Conservation (phyloP, 2,113 vertebrate species). For the Riparia riparia region DNA sequence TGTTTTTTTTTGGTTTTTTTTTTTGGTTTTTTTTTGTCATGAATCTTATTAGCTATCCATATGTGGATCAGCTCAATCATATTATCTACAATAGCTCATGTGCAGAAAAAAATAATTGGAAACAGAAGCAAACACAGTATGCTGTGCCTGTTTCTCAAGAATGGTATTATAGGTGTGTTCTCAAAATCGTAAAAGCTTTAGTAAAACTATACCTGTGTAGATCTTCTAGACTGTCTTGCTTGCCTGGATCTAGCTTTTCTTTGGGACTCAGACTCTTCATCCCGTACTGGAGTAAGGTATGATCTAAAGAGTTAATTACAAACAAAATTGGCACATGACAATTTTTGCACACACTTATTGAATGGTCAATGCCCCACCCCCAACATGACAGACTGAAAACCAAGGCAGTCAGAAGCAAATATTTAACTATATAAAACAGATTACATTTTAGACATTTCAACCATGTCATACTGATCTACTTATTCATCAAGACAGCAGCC, state of each 20-base stretch:
- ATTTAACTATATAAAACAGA: neutral
- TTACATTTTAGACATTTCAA: neutral
- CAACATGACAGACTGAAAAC: neutral
- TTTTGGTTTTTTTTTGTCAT: neutral
- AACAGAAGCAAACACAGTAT: neutral
- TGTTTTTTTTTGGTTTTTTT: no score
- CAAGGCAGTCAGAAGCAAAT: neutral
- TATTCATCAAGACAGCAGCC: neutral
- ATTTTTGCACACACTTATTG: neutral
- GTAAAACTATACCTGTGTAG: conserved; percentile 87
- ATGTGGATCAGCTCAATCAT: neutral
- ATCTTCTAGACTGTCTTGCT: conserved; percentile 96
- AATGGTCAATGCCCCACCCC: accelerated
- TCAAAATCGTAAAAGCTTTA: neutral
- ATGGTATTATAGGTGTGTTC: neutral
- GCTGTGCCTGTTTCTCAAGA: neutral
- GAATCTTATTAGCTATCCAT: neutral
- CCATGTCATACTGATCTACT: neutral
- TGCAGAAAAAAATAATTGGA: neutral
- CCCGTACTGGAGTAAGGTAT: conserved; percentile 97
- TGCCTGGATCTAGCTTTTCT: conserved; percentile 98
- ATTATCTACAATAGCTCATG: neutral
- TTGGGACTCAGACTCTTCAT: conserved; percentile 98
- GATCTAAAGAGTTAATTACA: conserved; percentile 81
- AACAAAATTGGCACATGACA: conserved; percentile 23